phyloP scores from a whole-genome alignment of 2,113 vertebrate species.

The Platichthys stellatus region DNA sequence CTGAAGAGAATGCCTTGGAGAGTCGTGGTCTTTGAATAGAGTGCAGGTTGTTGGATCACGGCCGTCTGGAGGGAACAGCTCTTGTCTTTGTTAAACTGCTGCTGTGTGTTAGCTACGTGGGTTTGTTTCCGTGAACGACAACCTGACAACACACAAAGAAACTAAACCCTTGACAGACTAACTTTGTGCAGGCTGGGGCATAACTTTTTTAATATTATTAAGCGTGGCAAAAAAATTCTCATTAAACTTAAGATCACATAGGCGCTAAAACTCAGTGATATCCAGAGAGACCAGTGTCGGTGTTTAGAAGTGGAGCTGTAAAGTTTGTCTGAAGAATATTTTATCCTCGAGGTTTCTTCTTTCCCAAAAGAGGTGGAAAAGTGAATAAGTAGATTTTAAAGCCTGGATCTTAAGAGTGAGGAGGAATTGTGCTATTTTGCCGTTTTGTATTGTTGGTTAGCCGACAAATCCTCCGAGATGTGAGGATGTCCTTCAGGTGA shows the following conservation, averaged over 20 bases:
- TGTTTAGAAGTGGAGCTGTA: not conserved
- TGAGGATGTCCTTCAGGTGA: not conserved
- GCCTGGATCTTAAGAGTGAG: not conserved
- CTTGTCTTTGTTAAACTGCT: slow-evolving; percentile 1
- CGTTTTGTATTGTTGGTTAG: not conserved
- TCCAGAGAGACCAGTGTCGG: not conserved
- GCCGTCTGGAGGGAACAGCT: slow-evolving; percentile 9
- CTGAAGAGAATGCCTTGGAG: slow-evolving; percentile 13
- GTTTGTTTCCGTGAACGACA: not conserved
- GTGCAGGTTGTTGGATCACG: slow-evolving; percentile 5
- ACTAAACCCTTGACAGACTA: not conserved
- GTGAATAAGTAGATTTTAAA: not conserved
- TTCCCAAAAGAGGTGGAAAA: not conserved
- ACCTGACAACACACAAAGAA: not conserved
- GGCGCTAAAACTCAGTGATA: not conserved
- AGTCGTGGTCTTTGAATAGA: slow-evolving; percentile 33
- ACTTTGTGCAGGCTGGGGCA: not conserved
- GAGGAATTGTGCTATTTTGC: not conserved
- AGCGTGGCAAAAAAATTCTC: not conserved
- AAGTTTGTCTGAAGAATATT: not conserved
- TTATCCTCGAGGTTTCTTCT: not conserved
- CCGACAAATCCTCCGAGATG: not conserved
- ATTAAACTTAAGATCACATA: not conserved
- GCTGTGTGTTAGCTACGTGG: not conserved
- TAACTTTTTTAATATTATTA: not conserved